Conservation (phyloP, 2,888 invertebrate species). For the Linnaemya vulpina region DNA sequence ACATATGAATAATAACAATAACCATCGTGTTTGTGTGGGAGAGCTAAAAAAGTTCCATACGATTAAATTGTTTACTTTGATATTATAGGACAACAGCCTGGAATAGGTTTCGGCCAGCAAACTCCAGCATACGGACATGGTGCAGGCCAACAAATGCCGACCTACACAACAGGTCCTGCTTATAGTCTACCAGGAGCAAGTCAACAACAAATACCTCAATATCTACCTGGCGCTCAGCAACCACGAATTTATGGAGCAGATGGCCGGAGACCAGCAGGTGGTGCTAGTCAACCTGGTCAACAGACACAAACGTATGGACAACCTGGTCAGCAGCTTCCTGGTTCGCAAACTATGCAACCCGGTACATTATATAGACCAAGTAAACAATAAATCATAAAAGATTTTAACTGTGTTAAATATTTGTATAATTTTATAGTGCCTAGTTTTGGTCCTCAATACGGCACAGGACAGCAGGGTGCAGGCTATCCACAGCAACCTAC, state of each 20-base stretch:
- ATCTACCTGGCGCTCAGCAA: constrained; percentile 32
- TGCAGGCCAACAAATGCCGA: constrained; percentile 39
- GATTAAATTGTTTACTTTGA: neutral
- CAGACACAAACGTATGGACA: constrained; percentile 28
- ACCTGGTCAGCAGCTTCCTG: constrained; percentile 54
- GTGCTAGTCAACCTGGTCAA: constrained; percentile 32
- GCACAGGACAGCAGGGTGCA: constrained; percentile 60
- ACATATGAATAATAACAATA: neutral
- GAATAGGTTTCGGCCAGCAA: constrained; percentile 8
- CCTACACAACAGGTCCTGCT: constrained; percentile 13
- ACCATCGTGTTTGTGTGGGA: neutral
- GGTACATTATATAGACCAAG: constrained; percentile 47
- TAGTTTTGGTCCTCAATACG: constrained; percentile 62
- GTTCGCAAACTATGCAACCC: constrained; percentile 32
- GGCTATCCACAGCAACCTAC: constrained; percentile 63
- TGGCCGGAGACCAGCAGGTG: constrained; percentile 44
- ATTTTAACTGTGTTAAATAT: neutral
- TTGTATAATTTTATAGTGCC: constrained; percentile 34
- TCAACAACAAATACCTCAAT: constrained; percentile 30
- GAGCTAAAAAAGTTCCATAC: neutral
- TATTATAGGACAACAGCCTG: constrained; percentile 28
- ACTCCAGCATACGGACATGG: constrained; percentile 26
- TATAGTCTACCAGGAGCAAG: constrained; percentile 30
- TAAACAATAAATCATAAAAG: neutral
- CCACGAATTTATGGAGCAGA: constrained; percentile 32